Percentiles rank a stretch among this genome's conserved stretches.
Evolutionary conservation across 2,113 vertebrate species (phyloP).

Genomic region (Boulengeromyrus knoepffleri): DNA sequence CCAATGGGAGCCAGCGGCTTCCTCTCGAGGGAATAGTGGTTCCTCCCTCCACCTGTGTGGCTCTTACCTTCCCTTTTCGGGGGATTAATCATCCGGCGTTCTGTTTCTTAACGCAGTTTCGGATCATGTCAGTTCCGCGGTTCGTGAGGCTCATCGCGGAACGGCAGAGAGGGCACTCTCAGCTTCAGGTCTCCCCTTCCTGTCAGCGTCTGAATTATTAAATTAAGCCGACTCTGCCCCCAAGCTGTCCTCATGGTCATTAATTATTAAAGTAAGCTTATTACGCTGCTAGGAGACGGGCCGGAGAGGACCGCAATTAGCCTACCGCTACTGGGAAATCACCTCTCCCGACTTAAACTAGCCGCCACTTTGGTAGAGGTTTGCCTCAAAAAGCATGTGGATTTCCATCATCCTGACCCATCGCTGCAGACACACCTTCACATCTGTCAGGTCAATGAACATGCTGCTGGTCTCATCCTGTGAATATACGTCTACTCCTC

Average conservation of each 20-base stretch:
- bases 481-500: neutral
- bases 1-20: neutral
- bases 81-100: neutral
- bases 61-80: neutral
- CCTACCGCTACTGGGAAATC: neutral
- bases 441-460: neutral
- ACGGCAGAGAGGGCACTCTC: neutral
- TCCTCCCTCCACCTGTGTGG: neutral
- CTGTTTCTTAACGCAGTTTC: neutral
- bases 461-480: neutral
- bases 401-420: neutral
- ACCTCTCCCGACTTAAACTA: neutral
- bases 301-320: constrained; percentile 5
- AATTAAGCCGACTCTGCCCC: constrained; percentile 20
- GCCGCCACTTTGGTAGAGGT: neutral
- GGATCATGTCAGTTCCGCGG: too few relatives aligned
- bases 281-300: neutral
- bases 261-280: constrained; percentile 23
- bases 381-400: neutral
- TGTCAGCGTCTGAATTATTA: constrained; percentile 15
- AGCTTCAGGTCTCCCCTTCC: neutral
- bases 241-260: constrained; percentile 5
- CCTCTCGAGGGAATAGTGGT: neutral
- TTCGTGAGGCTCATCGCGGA: neutral
- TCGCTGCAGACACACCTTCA: neutral